Percentiles rank a stretch among this genome's conserved stretches.
Evolutionary conservation across 2,888 invertebrate species (phyloP).

Genomic region (Tubiluchus corallicola): DNA sequence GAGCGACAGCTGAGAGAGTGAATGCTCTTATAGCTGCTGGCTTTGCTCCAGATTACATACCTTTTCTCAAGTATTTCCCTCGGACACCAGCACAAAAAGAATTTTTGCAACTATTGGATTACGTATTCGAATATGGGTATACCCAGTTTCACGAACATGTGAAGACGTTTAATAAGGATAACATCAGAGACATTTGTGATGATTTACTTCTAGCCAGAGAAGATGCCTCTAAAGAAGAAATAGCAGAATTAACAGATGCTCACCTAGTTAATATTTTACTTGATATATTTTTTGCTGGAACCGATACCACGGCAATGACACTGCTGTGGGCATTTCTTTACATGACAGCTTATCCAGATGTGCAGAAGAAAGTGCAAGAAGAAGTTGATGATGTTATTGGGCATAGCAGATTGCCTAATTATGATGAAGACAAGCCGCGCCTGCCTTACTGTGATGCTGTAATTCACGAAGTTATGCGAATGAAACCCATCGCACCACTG

Average conservation of each 20-base stretch:
- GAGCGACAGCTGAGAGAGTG: not conserved
- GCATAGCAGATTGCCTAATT: not conserved
- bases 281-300: not conserved
- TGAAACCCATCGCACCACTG: not conserved
- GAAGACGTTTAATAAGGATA: too few relatives aligned
- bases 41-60: not conserved
- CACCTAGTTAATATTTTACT: not conserved
- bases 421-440: not conserved
- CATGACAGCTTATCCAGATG: not conserved
- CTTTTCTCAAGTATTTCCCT: not conserved
- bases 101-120: not conserved
- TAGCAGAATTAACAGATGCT: not conserved
- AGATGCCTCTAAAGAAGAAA: not conserved
- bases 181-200: not conserved
- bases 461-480: not conserved
- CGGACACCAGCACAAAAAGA: not conserved
- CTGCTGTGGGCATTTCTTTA: not conserved
- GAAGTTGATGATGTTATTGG: conserved; percentile 3
- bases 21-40: not conserved
- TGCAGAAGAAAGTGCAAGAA: not conserved
- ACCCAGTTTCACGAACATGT: too few relatives aligned
- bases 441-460: conserved; percentile 1
- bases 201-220: not conserved
- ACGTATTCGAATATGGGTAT: too few relatives aligned
- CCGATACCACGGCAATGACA: not conserved